Conservation (phyloP, 92 coral and sea anemone genomes). For the Anthopleura xanthogrammica region DNA sequence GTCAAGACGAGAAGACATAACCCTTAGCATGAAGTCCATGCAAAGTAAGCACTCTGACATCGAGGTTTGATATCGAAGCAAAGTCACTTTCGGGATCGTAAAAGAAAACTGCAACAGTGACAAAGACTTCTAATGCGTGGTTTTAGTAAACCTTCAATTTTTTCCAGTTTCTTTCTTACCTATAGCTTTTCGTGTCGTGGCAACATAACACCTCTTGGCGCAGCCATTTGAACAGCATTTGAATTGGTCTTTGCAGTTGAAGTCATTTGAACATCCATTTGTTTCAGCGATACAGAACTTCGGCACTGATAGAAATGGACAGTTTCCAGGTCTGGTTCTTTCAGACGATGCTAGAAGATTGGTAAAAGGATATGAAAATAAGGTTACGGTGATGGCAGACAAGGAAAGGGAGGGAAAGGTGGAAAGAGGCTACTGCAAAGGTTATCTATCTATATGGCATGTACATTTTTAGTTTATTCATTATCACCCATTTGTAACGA, state of each 20-base stretch:
- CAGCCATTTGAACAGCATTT: constrained; percentile 69
- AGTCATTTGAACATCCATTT: constrained; percentile 49
- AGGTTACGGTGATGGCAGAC: background rate
- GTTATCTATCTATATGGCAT: no score
- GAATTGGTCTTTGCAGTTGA: constrained; percentile 47
- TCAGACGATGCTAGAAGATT: background rate
- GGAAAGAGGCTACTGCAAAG: no score
- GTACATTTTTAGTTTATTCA: no score
- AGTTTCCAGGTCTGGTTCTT: constrained; percentile 43
- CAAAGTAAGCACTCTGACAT: no score
- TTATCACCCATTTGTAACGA: no score
- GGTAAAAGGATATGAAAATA: background rate
- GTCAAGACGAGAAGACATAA: no score
- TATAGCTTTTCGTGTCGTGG: constrained; percentile 29
- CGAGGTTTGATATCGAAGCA: no score
- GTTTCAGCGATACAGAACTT: constrained; percentile 37
- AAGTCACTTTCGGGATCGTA: no score
- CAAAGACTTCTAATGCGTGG: background rate
- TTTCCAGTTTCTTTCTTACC: constrained; percentile 8
- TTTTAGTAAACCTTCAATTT: no score
- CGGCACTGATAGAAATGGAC: constrained; percentile 40
- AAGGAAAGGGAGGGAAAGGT: no score
- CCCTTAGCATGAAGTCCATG: no score
- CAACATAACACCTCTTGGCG: constrained; percentile 46
- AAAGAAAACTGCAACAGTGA: no score